Evolutionary conservation across 2,888 invertebrate species (phyloP), one percentile per base, ranked within the genome.

Genomic region (Cryptocephalus moraei): DNA sequence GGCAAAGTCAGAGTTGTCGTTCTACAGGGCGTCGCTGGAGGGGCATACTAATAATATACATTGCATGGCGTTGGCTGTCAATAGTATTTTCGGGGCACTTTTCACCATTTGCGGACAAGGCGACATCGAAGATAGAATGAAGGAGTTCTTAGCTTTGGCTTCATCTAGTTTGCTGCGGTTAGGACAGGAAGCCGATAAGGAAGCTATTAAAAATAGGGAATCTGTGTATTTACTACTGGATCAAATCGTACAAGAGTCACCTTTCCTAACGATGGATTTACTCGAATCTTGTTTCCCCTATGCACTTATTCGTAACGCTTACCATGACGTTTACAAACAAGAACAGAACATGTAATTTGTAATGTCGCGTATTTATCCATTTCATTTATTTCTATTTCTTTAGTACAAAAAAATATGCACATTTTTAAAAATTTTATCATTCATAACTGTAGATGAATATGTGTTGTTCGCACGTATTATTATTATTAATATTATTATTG

Each of bases 11-110:
- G 95, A 96, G 50, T 84, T 82, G 45, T 91, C 94, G 0, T 90
- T 91, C 61, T 91, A 91, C 66, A 77, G 89, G 49, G 87, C 91
- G 0, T 87, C 90, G 1, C 73, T 89, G 48, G 86, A 90, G 74
- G 95, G 94, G 0, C 96, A 99, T 67, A 84, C 91, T n/a, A 99
- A 99, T 72, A 99, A 99, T 69, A 93, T 92, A 51, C 99, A 99
- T 69, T 99, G 99, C 66, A 88, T 99, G 79, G 94, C 97, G 1
- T 82, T 91, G 40, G 95, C 96, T 0, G 89, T 97, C 36, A 95
- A 94, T 65, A 89, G 91, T 59, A 90, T 96, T 52, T 96, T 96
- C 63, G 95, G 94, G 12, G 96, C 97, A 1, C 73, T 99, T 45
- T 99, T 99, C 64, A 92, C 94, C 1, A 89, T 96, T 57, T 93